Evolutionary conservation across 2,888 invertebrate genomes (phyloP), one percentile per base, ranked within the genome.

Genomic region (Gymnosoma rotundatum): DNA sequence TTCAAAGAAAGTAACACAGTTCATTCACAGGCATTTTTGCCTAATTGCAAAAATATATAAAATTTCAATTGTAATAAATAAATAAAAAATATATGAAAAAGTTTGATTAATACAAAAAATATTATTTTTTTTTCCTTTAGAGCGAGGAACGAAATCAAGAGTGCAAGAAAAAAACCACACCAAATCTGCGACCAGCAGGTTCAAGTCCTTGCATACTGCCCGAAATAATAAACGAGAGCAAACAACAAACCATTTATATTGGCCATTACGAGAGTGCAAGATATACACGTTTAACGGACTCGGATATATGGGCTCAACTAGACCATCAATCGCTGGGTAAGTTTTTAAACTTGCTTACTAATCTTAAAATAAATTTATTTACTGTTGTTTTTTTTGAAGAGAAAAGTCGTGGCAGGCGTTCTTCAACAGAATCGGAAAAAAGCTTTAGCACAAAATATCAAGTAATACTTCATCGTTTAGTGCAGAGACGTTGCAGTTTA

Each of bases 381-480:
- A 32, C 6, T 32, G 32, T 32, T 21, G 9, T 18, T 54, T 12
- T 80, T 42, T 12, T 42, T 66, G 18, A 52, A 92, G 92, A 92
- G 87, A 91, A 91, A 32, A 89, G 90, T 12, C 89, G 91, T 0
- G 92, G 92, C 36, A 92, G 94, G 45, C 92, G 94, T 74, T 94
- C 94, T 54, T 95, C 95, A 0, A 96, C 98, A 0, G 96, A 96
- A 81, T 97, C 97, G 0, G 98, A 98, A 91, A 95, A 95, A 86
- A 96, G 96, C 88, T 98, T 98, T 92, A 94, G 95, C 88, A 96
- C 96, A 90, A 95, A 95, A 88, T 98, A 97, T 90, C 96, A 97
- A 88, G 96, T 97, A 21, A 95, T 97, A 81, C 96, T 97, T 5
- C 98, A 97, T 92, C 94, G 98, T 74, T 95, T 98, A 93, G 97